Percentiles rank a stretch among this genome's conserved stretches.
Conservation (phyloP, 2,888 invertebrate species). For the Molanna angustata region DNA sequence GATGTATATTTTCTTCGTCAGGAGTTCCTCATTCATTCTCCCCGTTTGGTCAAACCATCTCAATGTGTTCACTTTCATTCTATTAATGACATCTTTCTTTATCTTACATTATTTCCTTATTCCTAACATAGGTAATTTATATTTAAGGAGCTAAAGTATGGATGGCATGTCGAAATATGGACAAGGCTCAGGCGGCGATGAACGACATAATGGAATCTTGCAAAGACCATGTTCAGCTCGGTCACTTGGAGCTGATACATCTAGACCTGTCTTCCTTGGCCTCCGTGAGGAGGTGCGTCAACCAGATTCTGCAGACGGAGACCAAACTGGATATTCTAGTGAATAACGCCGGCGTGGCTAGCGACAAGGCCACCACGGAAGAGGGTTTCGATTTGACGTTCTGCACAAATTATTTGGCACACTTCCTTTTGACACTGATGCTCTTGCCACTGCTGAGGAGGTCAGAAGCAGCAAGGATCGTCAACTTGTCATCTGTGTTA, state of each 20-base stretch:
- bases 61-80: no score
- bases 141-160: constrained; percentile 53
- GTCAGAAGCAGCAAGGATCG: constrained; percentile 57
- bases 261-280: constrained; percentile 55
- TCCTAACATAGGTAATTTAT: background rate
- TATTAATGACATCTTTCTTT: no score
- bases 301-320: constrained; percentile 48
- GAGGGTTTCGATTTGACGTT: constrained; percentile 67
- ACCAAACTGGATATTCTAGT: constrained; percentile 60
- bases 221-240: constrained; percentile 35
- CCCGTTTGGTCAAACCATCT: no score
- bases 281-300: constrained; percentile 57
- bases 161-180: constrained; percentile 53
- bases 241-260: constrained; percentile 45
- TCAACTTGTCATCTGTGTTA: constrained; percentile 57
- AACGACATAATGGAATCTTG: constrained; percentile 47
- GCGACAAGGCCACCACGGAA: constrained; percentile 49
- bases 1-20: no score
- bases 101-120: no score
- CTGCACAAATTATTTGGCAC: constrained; percentile 65
- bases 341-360: constrained; percentile 72
- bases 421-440: constrained; percentile 59
- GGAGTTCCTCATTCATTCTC: no score
- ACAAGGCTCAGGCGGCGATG: constrained; percentile 54
- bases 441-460: constrained; percentile 57